Percentiles rank a stretch among this genome's conserved stretches.
phyloP scores from a whole-genome alignment of 35 echinoderm and acorn worm genomes.

The Eucidaris tribuloides region DNA sequence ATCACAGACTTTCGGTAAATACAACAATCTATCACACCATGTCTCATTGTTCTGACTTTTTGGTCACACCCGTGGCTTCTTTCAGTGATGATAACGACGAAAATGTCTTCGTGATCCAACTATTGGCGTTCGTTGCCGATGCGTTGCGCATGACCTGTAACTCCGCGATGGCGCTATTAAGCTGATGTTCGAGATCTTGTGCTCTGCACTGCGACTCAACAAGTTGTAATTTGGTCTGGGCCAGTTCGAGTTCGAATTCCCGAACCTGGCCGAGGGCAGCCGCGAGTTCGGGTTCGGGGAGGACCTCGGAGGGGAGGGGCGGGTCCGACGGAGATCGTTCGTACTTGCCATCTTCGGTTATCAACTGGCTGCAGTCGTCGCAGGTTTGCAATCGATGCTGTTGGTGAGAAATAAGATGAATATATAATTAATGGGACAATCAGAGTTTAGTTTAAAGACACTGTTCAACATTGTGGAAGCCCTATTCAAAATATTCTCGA shows the following conservation, averaged over 20 bases:
- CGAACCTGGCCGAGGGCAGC: constrained; percentile 43
- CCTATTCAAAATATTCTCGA: too few relatives aligned
- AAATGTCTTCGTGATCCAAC: constrained; percentile 83
- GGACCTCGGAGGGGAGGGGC: neutral
- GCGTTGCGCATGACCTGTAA: constrained; percentile 35
- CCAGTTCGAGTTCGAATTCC: constrained; percentile 88
- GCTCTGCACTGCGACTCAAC: constrained; percentile 90
- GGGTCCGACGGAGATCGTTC: constrained; percentile 40
- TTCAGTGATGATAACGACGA: constrained; percentile 64
- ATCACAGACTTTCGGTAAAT: too few relatives aligned
- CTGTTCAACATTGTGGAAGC: too few relatives aligned
- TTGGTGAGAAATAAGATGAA: neutral
- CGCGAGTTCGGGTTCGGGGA: constrained; percentile 31
- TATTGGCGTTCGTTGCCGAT: constrained; percentile 28
- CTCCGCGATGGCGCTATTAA: constrained; percentile 60
- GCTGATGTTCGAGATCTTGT: constrained; percentile 88
- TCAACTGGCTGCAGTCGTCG: constrained; percentile 58
- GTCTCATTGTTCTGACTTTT: constrained; percentile 35
- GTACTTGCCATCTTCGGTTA: constrained; percentile 69
- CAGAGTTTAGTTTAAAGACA: too few relatives aligned
- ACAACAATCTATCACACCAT: too few relatives aligned
- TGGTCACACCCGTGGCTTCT: constrained; percentile 60
- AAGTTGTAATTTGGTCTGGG: constrained; percentile 88
- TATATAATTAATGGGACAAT: neutral
- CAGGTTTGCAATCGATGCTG: constrained; percentile 59